Conservation (phyloP, 2,113 vertebrate genomes). For the Tupaia tana region DNA sequence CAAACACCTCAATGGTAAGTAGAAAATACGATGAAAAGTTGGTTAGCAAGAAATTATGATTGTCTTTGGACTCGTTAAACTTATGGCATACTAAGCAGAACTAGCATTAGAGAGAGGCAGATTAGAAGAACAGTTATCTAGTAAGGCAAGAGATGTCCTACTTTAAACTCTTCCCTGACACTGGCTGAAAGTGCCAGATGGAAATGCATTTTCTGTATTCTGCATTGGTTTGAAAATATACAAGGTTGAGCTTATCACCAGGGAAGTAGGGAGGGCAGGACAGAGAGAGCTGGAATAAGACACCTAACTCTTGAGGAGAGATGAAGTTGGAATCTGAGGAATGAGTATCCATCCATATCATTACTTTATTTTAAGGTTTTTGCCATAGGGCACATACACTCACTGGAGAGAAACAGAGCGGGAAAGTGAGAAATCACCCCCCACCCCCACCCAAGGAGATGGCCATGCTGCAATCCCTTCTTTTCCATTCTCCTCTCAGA, state of each 20-base stretch:
- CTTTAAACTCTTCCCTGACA: background rate
- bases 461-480: too few species aligned
- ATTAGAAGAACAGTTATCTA: background rate
- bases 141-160: background rate
- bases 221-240: background rate
- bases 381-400: too few species aligned
- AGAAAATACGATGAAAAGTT: conserved; percentile 20
- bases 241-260: background rate
- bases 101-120: background rate
- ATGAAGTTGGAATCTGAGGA: background rate
- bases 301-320: background rate
- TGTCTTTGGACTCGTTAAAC: conserved; percentile 19
- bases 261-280: background rate
- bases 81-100: conserved; percentile 20
- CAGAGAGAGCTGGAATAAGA: background rate
- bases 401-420: too few species aligned
- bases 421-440: too few species aligned
- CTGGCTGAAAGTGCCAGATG: background rate
- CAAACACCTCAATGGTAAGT: background rate
- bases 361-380: too few species aligned
- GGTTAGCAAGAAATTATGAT: background rate
- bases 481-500: too few species aligned
- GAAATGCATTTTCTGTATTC: background rate
- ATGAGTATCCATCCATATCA: background rate
- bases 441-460: too few species aligned